A percentile compares a stretch with the other conserved stretches of the same genome.
Evolutionary conservation across 2,797 vertebrate genomes (phyloP).

Genomic region (Parauchenoglanis ngamensis): DNA sequence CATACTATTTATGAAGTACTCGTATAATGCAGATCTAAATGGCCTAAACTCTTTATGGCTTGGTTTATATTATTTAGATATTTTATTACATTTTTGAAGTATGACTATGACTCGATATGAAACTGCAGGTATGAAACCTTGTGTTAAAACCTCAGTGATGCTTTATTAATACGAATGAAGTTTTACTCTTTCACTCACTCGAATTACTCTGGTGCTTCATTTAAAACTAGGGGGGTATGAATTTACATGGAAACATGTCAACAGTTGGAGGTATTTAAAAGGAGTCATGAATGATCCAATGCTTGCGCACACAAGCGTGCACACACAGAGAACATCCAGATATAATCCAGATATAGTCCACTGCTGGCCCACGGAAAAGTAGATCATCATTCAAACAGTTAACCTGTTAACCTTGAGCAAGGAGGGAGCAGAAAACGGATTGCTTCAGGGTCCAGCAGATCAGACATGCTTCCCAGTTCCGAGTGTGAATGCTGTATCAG

Average conservation of each 20-base stretch:
- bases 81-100: neutral
- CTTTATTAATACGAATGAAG: neutral
- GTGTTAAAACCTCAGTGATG: neutral
- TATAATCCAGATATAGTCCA: neutral
- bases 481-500: constrained; percentile 3
- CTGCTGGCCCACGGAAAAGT: constrained; percentile 10
- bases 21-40: neutral
- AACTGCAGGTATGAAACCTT: neutral
- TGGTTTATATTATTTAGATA: neutral
- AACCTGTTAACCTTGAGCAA: constrained; percentile 12
- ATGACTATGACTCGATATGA: neutral
- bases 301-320: constrained; percentile 9
- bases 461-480: constrained; percentile 49
- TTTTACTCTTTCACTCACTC: neutral
- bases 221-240: neutral
- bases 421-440: neutral
- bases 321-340: neutral
- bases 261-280: neutral
- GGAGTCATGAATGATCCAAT: constrained; percentile 47
- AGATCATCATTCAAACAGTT: neutral
- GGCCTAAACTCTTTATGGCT: neutral
- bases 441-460: constrained; percentile 19
- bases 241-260: neutral
- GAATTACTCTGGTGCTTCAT: neutral
- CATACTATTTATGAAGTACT: no score